Evolutionary conservation across 92 coral and sea anemone species (phyloP).

Genomic region (Parazoanthus atlanticus): DNA sequence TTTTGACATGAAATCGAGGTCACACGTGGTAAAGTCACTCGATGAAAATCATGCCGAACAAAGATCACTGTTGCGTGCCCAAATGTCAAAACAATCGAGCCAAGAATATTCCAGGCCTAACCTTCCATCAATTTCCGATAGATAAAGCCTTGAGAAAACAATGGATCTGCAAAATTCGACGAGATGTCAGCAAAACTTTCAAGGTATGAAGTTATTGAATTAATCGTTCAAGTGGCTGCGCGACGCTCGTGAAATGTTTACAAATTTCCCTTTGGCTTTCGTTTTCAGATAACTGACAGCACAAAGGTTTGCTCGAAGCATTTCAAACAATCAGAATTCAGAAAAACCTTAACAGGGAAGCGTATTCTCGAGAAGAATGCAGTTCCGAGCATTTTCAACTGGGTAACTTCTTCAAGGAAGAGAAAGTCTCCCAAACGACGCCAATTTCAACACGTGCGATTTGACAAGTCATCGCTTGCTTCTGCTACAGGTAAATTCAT

Average conservation of each 20-base stretch:
- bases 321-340: neutral
- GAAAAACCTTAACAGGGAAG: constrained; percentile 8
- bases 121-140: constrained; percentile 52
- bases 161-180: constrained; percentile 63
- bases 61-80: constrained; percentile 19
- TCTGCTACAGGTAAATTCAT: neutral
- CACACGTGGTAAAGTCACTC: constrained; percentile 10
- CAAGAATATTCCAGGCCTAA: neutral
- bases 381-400: constrained; percentile 1
- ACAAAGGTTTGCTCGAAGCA: constrained; percentile 9
- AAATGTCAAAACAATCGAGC: neutral
- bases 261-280: too few species aligned
- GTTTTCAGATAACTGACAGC: neutral
- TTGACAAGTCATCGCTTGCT: neutral
- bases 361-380: neutral
- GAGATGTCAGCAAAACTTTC: constrained; percentile 62
- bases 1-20: constrained; percentile 2
- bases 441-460: neutral
- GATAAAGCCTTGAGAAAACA: constrained; percentile 50
- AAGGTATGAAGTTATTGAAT: too few species aligned
- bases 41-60: constrained; percentile 6
- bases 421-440: neutral
- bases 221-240: too few species aligned
- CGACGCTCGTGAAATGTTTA: too few species aligned
- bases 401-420: constrained; percentile 46